Evolutionary conservation across 2,797 vertebrate genomes (phyloP), one percentile per base, ranked within the genome.

Genomic region (Sarcoramphus papa): DNA sequence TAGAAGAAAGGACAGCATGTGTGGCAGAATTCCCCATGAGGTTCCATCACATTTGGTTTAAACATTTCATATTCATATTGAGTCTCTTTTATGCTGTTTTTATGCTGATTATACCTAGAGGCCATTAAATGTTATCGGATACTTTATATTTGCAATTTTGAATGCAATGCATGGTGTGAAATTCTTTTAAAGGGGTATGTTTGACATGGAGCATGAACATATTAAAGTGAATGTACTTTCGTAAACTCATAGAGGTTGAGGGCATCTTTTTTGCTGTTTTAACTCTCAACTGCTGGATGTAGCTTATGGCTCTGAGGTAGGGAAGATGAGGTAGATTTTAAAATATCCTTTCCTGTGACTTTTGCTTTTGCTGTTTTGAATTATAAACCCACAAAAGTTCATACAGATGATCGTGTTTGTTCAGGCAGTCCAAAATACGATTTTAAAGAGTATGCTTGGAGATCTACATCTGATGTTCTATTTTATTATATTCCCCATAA

Each of bases 81-180:
- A 93, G 84, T 86, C 67, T 86, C 91, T 97, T 97, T 96, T 93
- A 94, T 95, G 88, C 85, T 94, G 69, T 37, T 72, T 96, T 95
- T 94, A 69, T 96, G 84, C 90, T 94, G 89, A 94, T 97, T 92
- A 94, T 96, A 97, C 96, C 95, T 96, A 69, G 95, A 96, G 96
- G 94, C 93, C 91, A 63, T 96, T 90, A 92, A 96, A 56, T 92
- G 68, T 88, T 96, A 94, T 87, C 82, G 85, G 65, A 84, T 84
- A 69, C 68, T 90, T 95, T 72, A 14, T 91, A 80, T 90, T 94
- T 96, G 96, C 88, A 86, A 43, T 93, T 94, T 76, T 43, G 75
- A 84, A 78, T 81, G 93, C 78, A 69, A 10, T 59, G 28, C 57
- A 4, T 76, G 73, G 53, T n/a, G 73, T 43, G 75, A 91, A 92